phyloP scores from a whole-genome alignment of 1,140 invertebrate genomes.

The Euglossa dilemma region DNA sequence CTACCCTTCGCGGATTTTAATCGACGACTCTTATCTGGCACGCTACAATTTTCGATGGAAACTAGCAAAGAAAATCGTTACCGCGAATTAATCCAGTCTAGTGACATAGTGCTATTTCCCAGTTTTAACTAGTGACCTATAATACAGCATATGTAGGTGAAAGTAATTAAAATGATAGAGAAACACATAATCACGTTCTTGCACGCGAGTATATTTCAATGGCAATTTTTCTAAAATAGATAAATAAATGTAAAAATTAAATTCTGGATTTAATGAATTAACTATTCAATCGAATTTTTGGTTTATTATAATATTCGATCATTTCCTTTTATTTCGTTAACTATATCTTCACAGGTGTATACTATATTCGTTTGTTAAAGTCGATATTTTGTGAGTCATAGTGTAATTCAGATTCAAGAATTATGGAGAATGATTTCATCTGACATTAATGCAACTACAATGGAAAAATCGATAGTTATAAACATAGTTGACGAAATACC shows the following conservation, averaged over 20 bases:
- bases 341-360: neutral
- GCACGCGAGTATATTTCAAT: too few species aligned
- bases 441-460: neutral
- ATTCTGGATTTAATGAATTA: too few species aligned
- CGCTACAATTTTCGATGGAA: too few species aligned
- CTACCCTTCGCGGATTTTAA: neutral
- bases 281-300: too few species aligned
- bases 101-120: neutral
- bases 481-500: constrained; percentile 12
- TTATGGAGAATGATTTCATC: constrained; percentile 6
- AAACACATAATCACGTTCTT: too few species aligned
- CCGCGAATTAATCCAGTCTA: neutral
- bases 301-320: too few species aligned
- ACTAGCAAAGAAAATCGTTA: neutral
- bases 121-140: neutral
- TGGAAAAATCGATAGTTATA: constrained; percentile 20
- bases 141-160: too few species aligned
- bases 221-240: too few species aligned
- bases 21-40: neutral
- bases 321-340: neutral
- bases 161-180: too few species aligned
- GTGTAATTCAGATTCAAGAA: neutral
- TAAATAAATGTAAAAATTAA: too few species aligned
- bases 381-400: neutral
- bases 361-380: neutral